A percentile compares a stretch with the other conserved stretches of the same genome.
These are phyloP conservation scores for Papilio polyxenes DNA, from an alignment of 1,140 invertebrate species.

Conservation along the genomic window DNA sequence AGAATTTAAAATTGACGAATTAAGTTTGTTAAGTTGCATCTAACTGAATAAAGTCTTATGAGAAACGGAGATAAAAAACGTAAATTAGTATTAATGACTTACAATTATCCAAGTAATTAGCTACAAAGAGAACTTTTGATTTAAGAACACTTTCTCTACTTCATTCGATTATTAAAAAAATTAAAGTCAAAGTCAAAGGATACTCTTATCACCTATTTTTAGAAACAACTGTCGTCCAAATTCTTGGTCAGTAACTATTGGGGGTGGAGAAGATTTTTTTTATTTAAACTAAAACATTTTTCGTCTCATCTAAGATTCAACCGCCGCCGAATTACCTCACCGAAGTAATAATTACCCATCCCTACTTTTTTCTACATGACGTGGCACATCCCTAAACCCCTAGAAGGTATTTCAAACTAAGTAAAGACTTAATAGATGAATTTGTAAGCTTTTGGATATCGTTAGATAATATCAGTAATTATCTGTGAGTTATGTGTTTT, in stretches of 20 bases:
- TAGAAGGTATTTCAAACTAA: slow-evolving; percentile 36
- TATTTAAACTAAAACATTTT: slow-evolving; percentile 38
- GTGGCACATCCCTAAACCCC: slow-evolving; percentile 48
- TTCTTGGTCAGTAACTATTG: background rate
- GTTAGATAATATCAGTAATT: slow-evolving; percentile 61
- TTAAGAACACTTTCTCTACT: background rate
- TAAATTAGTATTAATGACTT: background rate
- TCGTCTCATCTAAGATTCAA: slow-evolving; percentile 9
- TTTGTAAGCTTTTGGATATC: slow-evolving; percentile 41
- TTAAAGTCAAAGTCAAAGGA: too few species aligned
- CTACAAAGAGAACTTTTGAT: background rate
- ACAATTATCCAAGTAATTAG: background rate
- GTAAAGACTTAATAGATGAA: slow-evolving; percentile 51
- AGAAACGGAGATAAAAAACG: background rate
- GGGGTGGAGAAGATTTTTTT: background rate
- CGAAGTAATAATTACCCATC: slow-evolving; percentile 46
- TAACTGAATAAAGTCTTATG: background rate
- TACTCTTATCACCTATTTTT: too few species aligned
- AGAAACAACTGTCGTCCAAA: too few species aligned
- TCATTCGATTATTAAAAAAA: background rate
- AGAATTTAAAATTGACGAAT: background rate
- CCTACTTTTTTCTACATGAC: slow-evolving; percentile 51
- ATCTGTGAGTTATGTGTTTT: slow-evolving; percentile 53
- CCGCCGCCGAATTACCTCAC: slow-evolving; percentile 35
- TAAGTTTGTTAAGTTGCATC: slow-evolving; percentile 2